phyloP scores from a whole-genome alignment of 1,140 invertebrate genomes.

The Hirudo medicinalis region DNA sequence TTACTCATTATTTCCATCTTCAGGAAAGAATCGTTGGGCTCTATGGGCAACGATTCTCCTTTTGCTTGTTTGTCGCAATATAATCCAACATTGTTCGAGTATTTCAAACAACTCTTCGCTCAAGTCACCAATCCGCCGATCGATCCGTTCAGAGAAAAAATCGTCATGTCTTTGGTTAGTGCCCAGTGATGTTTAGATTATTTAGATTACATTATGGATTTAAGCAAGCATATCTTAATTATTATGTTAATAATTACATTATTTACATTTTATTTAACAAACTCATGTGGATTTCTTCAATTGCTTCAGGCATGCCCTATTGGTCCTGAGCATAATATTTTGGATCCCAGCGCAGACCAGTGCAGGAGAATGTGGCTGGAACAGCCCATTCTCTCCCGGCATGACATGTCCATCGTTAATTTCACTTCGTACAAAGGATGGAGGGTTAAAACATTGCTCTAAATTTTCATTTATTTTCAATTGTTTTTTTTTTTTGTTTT shows the following conservation, averaged over 20 bases:
- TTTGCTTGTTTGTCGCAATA: conserved; percentile 86
- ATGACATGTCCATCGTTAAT: conserved; percentile 75
- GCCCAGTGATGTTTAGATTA: conserved; percentile 29
- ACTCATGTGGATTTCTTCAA: not conserved
- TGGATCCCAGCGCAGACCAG: conserved; percentile 74
- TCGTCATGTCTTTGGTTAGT: conserved; percentile 85
- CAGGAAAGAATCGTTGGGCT: conserved; percentile 93
- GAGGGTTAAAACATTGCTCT: conserved; percentile 46
- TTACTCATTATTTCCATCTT: conserved; percentile 1
- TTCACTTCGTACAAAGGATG: conserved; percentile 72
- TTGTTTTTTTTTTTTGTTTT: not conserved
- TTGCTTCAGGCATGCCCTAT: conserved; percentile 45
- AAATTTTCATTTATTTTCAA: conserved; percentile 2
- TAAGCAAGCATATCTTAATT: not conserved
- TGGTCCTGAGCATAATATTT: conserved; percentile 78
- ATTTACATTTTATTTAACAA: not conserved
- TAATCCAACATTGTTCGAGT: conserved; percentile 85
- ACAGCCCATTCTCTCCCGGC: conserved; percentile 82
- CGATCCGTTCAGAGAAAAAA: conserved; percentile 95
- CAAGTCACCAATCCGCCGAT: conserved; percentile 99
- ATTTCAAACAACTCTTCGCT: conserved; percentile 98
- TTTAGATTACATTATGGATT: no score
- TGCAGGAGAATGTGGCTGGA: conserved; percentile 81
- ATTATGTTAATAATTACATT: not conserved
- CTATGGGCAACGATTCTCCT: conserved; percentile 97